phyloP scores from a whole-genome alignment of 1,140 invertebrate species.

The Scaptomyza montana region DNA sequence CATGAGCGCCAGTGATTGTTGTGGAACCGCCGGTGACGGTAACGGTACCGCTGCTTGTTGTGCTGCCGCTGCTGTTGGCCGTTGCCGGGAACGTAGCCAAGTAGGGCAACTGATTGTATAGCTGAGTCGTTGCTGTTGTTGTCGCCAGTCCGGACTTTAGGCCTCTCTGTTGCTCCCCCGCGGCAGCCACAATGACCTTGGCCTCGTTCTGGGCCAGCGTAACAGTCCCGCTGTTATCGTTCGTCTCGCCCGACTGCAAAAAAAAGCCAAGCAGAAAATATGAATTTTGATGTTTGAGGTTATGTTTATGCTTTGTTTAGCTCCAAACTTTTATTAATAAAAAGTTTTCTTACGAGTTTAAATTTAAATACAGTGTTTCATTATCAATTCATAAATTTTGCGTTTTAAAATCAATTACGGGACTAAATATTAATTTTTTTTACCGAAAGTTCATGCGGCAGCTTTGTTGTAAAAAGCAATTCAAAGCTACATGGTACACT shows the following conservation, averaged over 20 bases:
- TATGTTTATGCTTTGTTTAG: background rate
- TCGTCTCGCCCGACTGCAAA: constrained; percentile 56
- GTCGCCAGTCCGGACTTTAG: constrained; percentile 58
- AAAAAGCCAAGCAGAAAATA: background rate
- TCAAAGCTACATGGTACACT: too few species aligned
- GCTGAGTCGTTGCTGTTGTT: constrained; percentile 39
- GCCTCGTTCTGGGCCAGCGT: constrained; percentile 71
- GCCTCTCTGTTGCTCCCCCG: constrained; percentile 63
- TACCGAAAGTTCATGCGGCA: too few species aligned
- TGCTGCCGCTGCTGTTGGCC: constrained; percentile 36
- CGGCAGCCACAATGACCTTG: constrained; percentile 72
- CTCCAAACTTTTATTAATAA: too few species aligned
- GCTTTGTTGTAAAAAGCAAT: too few species aligned
- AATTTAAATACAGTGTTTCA: too few species aligned
- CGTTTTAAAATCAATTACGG: too few species aligned
- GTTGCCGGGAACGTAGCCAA: constrained; percentile 75
- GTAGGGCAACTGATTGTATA: constrained; percentile 81
- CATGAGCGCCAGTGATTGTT: constrained; percentile 1
- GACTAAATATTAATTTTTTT: too few species aligned
- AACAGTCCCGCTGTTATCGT: constrained; percentile 82
- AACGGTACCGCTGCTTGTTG: constrained; percentile 44
- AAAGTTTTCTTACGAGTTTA: too few species aligned
- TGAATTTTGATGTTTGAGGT: background rate
- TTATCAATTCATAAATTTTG: too few species aligned
- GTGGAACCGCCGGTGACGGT: constrained; percentile 21